These are phyloP conservation scores for Pachycephus smyrnensis DNA, from an alignment of 2,888 invertebrate genomes.

Conservation along the genomic window DNA sequence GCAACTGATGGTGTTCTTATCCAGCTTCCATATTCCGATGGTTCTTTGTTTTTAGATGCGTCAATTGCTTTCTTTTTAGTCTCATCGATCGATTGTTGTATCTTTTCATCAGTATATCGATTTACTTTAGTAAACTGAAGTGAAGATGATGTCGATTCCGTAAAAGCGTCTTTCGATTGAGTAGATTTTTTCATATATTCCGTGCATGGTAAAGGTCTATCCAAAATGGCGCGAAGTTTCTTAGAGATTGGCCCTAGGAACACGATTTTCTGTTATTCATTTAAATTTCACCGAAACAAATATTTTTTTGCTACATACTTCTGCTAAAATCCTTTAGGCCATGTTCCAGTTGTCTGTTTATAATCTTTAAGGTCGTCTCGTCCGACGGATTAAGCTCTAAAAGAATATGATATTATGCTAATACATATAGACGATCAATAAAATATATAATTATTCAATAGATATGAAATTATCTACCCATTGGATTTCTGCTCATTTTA, in stretches of 20 bases:
- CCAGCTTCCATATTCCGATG: background rate
- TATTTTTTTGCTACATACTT: background rate
- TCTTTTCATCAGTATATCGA: background rate
- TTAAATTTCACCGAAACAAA: background rate
- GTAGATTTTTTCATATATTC: background rate
- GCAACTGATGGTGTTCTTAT: background rate
- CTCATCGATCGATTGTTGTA: background rate
- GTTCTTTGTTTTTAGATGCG: background rate
- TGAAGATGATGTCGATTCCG: background rate
- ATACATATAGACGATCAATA: background rate
- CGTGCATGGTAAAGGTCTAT: background rate
- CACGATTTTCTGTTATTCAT: background rate
- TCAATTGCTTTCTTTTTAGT: background rate
- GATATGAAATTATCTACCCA: background rate
- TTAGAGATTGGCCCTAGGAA: background rate
- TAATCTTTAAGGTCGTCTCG: background rate
- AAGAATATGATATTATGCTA: background rate
- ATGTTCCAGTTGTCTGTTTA: background rate
- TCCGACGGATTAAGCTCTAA: background rate
- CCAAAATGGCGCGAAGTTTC: background rate
- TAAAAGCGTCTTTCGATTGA: background rate
- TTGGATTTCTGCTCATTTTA: background rate
- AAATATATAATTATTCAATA: background rate
- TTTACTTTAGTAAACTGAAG: background rate
- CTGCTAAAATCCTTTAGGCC: background rate